These are phyloP conservation scores for Trichoplusia ni DNA, from an alignment of 1,140 invertebrate species.

Conservation along the genomic window DNA sequence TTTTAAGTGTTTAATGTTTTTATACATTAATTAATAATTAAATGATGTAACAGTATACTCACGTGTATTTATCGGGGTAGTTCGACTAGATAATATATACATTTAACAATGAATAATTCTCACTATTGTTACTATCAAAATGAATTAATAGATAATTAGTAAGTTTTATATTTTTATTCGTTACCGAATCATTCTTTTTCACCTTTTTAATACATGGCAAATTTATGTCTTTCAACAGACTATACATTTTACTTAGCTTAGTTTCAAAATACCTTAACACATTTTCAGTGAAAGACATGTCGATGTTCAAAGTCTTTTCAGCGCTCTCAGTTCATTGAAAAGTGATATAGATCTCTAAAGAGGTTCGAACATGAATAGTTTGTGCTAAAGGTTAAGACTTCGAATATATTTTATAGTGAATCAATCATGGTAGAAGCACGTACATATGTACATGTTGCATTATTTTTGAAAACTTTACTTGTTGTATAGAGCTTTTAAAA, in stretches of 20 bases:
- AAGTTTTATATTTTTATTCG: no score
- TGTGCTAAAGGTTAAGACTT: neutral
- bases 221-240: neutral
- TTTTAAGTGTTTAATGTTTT: no score
- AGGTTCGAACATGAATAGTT: conserved; percentile 6
- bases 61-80: no score
- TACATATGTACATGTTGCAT: neutral
- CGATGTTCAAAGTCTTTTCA: conserved; percentile 12
- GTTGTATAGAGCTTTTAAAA: no score
- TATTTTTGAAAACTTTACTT: neutral
- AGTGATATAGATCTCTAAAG: conserved; percentile 14
- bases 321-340: conserved; percentile 1
- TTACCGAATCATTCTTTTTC: no score
- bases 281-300: conserved; percentile 16
- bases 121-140: no score
- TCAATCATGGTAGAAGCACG: neutral
- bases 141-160: no score
- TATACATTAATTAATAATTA: no score
- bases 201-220: no score
- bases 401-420: neutral
- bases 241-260: conserved; percentile 15
- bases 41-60: no score
- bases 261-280: neutral
- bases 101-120: no score
- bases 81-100: no score